Percentiles rank a stretch among this genome's conserved stretches.
Evolutionary conservation across 2,113 vertebrate species (phyloP).

Genomic region (Hyla sarda): DNA sequence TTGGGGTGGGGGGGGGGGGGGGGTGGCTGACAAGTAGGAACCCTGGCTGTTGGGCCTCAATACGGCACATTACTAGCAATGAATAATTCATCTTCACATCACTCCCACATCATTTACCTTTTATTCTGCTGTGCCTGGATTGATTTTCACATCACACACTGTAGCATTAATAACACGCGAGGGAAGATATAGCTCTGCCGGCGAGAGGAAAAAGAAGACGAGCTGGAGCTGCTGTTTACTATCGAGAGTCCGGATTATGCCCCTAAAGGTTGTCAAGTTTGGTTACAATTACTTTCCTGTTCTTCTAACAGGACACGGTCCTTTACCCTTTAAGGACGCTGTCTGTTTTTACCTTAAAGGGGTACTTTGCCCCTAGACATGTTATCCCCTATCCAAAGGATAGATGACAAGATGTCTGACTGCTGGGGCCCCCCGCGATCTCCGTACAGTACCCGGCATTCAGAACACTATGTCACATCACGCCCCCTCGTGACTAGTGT

Average conservation of each 20-base stretch:
- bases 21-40: constrained; percentile 62
- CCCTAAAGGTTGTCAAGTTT: background rate
- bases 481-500: too few relatives aligned
- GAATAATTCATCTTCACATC: constrained; percentile 70
- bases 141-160: constrained; percentile 63
- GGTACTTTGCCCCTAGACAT: too few relatives aligned
- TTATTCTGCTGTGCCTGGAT: constrained; percentile 68
- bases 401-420: too few relatives aligned
- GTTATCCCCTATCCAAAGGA: too few relatives aligned
- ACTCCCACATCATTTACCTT: constrained; percentile 68
- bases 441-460: too few relatives aligned
- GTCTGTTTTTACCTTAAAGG: too few relatives aligned
- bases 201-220: constrained; percentile 54
- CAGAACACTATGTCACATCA: too few relatives aligned
- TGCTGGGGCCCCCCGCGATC: too few relatives aligned
- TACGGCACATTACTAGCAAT: constrained; percentile 63
- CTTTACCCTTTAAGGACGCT: too few relatives aligned
- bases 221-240: constrained; percentile 56
- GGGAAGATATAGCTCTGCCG: constrained; percentile 57
- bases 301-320: too few relatives aligned
- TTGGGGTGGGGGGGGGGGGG: background rate
- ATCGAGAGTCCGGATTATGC: background rate
- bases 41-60: constrained; percentile 61
- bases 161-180: constrained; percentile 61
- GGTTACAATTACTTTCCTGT: background rate